Evolutionary conservation across 2,113 vertebrate species (phyloP), one percentile per base, ranked within the genome.

Genomic region (Anser brachyrhynchus): DNA sequence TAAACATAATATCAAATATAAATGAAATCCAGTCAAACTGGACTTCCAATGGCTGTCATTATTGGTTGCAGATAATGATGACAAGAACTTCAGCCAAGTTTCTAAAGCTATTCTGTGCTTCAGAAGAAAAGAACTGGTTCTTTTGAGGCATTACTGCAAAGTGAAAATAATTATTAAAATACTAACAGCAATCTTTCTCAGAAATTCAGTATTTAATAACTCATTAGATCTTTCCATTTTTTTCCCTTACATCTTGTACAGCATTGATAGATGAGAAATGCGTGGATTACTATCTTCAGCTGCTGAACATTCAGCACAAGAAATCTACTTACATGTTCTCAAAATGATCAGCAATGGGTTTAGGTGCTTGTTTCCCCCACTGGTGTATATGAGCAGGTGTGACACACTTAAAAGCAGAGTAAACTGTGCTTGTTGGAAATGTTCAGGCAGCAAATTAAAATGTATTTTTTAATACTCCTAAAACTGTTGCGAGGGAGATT

Each of bases 201-300:
- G 17, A 88, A 65, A 43, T 17, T n/a, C 86, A 73, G 65, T 70
- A 88, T 78, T 93, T 86, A 91, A 77, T 52, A 79, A 35, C 72
- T 74, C 5, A 0, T 87, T 75, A 85, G 51, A 85, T 74, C 35
- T 92, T 58, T 74, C 49, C 81, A 46, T 71, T 74, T 77, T 76
- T 76, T 90, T 74, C 55, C 93, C 83, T 74, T 67, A 83, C 62
- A 44, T 46, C 57, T 75, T 61, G 75, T 57, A 78, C 95, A 96
- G 94, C 92, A n/a, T 12, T 86, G 93, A 77, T 74, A 80, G 88
- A 95, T 95, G 94, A 94, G 83, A 20, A 73, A 94, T 94, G 95
- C 37, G 92, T 92, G 95, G 72, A 94, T 71, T 59, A 6, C 89
- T 91, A 4, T 52, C 88, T 75, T 78, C 85, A 86, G 69, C 72